Percentiles rank a stretch among this genome's conserved stretches.
phyloP scores from a whole-genome alignment of 1,140 invertebrate species.

The Centruroides vittatus region DNA sequence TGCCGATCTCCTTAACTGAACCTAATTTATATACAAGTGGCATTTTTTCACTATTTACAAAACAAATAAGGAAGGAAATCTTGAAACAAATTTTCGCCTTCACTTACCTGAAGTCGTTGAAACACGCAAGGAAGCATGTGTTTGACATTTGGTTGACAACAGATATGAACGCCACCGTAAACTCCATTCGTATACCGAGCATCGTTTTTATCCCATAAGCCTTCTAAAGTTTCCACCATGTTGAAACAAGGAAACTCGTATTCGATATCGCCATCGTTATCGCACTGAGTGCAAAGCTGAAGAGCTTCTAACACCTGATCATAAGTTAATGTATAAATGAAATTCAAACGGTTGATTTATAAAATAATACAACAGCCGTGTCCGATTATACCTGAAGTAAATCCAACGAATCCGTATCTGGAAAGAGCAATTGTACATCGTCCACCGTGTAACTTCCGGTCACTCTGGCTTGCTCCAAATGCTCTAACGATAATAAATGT shows the following conservation, averaged over 20 bases:
- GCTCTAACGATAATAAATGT: conserved; percentile 50
- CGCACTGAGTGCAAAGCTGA: conserved; percentile 56
- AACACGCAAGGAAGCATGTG: conserved; percentile 48
- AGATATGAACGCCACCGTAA: conserved; percentile 52
- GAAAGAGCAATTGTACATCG: conserved; percentile 60
- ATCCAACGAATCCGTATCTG: conserved; percentile 55
- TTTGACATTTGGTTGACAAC: conserved; percentile 34
- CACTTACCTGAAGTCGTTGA: conserved; percentile 47
- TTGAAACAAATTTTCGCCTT: not conserved
- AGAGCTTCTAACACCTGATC: conserved; percentile 45
- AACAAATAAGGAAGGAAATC: not conserved
- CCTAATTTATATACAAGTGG: conserved; percentile 28
- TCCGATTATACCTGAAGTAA: conserved; percentile 35
- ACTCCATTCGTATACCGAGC: conserved; percentile 38
- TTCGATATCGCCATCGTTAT: conserved; percentile 53
- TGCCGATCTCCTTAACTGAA: conserved; percentile 47
- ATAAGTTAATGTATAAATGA: not conserved
- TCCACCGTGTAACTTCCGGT: conserved; percentile 62
- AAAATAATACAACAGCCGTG: not conserved
- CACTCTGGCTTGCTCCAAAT: conserved; percentile 44
- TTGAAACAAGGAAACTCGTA: conserved; percentile 73
- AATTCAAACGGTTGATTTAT: not conserved
- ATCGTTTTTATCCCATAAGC: conserved; percentile 53
- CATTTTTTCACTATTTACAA: not conserved
- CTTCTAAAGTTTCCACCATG: conserved; percentile 51